These are phyloP conservation scores for Lithophane semibrunnea DNA, from an alignment of 2,888 invertebrate genomes.

Conservation along the genomic window DNA sequence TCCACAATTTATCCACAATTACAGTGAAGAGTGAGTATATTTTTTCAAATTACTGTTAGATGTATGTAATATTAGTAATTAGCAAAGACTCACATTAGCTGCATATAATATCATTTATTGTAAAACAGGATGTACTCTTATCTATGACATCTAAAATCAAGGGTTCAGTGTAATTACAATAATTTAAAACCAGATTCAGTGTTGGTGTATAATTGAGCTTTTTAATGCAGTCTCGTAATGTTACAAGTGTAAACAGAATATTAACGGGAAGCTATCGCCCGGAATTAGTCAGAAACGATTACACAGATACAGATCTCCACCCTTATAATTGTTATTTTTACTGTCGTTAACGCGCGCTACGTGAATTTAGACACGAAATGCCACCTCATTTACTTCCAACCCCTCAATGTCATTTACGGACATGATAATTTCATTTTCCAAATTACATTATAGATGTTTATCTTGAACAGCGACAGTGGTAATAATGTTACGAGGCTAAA, in stretches of 20 bases:
- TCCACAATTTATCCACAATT: slow-evolving; percentile 44
- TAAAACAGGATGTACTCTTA: slow-evolving; percentile 68
- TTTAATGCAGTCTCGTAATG: slow-evolving; percentile 71
- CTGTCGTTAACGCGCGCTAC: slow-evolving; percentile 81
- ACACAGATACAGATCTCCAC: slow-evolving; percentile 80
- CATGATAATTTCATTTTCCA: slow-evolving; percentile 84
- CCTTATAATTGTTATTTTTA: slow-evolving; percentile 80
- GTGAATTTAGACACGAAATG: slow-evolving; percentile 77
- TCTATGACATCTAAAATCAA: slow-evolving; percentile 67
- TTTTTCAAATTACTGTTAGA: slow-evolving; percentile 45
- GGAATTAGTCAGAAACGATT: slow-evolving; percentile 84
- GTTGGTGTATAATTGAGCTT: slow-evolving; percentile 58
- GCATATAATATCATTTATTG: slow-evolving; percentile 55
- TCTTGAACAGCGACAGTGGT: slow-evolving; percentile 72
- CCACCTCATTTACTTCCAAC: slow-evolving; percentile 78
- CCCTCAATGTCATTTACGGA: slow-evolving; percentile 77
- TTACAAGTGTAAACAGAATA: slow-evolving; percentile 78
- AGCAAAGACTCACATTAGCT: slow-evolving; percentile 49
- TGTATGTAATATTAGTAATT: slow-evolving; percentile 38
- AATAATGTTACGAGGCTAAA: slow-evolving; percentile 70
- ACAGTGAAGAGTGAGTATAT: slow-evolving; percentile 45
- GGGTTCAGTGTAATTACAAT: slow-evolving; percentile 61
- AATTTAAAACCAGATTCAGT: slow-evolving; percentile 59
- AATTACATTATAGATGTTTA: slow-evolving; percentile 81
- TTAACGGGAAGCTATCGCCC: slow-evolving; percentile 73